A percentile compares a stretch with the other conserved stretches of the same genome.
Conservation (phyloP, 2,797 vertebrate genomes). For the Coracias cyanogaster region DNA sequence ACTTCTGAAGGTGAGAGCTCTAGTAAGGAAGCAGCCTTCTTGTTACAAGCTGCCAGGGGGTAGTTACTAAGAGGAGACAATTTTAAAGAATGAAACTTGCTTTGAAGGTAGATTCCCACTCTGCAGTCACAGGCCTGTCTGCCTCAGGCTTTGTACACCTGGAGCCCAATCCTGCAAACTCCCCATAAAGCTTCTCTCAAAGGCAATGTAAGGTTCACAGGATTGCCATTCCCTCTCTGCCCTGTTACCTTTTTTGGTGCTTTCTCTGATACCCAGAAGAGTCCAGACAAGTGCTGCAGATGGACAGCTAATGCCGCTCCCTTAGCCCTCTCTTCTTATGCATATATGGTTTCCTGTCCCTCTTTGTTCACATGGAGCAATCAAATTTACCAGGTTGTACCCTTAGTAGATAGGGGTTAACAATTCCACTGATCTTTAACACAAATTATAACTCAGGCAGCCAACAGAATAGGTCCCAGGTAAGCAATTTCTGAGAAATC, state of each 20-base stretch:
- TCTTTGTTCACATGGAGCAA: background rate
- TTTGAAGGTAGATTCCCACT: constrained; percentile 66
- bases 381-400: background rate
- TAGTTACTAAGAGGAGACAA: background rate
- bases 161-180: constrained; percentile 21
- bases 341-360: constrained; percentile 4
- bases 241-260: constrained; percentile 37
- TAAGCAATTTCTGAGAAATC: background rate
- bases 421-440: background rate
- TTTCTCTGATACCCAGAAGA: background rate
- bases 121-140: constrained; percentile 41
- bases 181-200: background rate
- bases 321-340: background rate
- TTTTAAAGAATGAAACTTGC: constrained; percentile 23
- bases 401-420: background rate
- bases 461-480: background rate
- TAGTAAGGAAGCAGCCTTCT: background rate
- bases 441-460: background rate
- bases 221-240: background rate
- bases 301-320: background rate
- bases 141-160: constrained; percentile 45
- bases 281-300: constrained; percentile 1
- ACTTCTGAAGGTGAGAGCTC: background rate
- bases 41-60: constrained; percentile 22
- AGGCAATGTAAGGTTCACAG: background rate